Evolutionary conservation across 2,797 vertebrate species (phyloP).

Genomic region (Toxotes lorentzi): DNA sequence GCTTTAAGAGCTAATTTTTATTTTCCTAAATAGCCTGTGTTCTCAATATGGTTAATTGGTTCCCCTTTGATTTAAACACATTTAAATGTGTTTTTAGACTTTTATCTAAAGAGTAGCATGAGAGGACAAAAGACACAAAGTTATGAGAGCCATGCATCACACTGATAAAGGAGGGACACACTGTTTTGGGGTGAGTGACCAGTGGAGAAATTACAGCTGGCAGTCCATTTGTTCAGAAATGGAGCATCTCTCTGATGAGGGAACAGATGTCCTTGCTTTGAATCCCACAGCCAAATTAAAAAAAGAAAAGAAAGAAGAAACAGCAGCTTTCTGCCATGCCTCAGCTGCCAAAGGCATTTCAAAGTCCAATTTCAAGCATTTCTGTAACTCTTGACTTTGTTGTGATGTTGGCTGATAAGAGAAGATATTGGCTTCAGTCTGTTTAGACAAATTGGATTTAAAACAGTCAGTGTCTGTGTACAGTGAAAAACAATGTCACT

Average conservation of each 20-base stretch:
- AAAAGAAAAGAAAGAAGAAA: conserved; percentile 14
- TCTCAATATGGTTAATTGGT: not conserved
- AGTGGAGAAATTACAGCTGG: conserved; percentile 64
- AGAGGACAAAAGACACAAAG: conserved; percentile 23
- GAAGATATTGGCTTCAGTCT: not conserved
- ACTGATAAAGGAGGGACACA: conserved; percentile 42
- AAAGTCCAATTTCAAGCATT: conserved; percentile 37
- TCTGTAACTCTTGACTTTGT: conserved; percentile 20
- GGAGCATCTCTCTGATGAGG: conserved; percentile 77
- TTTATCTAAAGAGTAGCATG: not conserved
- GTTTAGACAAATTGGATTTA: not conserved
- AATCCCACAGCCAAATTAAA: conserved; percentile 59
- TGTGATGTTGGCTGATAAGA: conserved; percentile 1
- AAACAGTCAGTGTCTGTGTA: not conserved
- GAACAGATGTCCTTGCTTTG: conserved; percentile 73
- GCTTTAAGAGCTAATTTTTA: not conserved
- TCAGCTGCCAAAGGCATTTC: conserved; percentile 44
- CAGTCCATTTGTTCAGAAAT: conserved; percentile 72
- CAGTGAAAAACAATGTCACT: not conserved
- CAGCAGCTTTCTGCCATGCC: conserved; percentile 23
- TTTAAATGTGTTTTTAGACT: not conserved
- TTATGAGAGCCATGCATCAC: conserved; percentile 24
- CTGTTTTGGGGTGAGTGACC: conserved; percentile 69
- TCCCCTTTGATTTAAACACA: conserved; percentile 11
- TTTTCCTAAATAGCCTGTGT: not conserved